Evolutionary conservation across 2,113 vertebrate genomes (phyloP).

Genomic region (Albula glossodonta): DNA sequence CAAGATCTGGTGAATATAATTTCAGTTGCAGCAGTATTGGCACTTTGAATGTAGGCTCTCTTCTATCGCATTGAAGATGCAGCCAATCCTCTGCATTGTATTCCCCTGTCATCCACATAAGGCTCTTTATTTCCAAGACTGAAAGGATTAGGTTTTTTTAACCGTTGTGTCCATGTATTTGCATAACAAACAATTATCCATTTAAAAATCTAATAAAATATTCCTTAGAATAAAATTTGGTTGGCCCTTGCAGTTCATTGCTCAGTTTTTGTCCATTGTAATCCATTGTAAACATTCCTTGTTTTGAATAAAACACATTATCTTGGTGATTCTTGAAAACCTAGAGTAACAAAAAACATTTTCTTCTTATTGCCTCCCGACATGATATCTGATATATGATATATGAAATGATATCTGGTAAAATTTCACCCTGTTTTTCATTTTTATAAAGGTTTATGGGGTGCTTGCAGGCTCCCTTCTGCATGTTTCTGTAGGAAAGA

Average conservation of each 20-base stretch:
- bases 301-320: background rate
- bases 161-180: background rate
- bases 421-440: background rate
- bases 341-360: background rate
- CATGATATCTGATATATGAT: no score
- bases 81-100: no score
- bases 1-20: no score
- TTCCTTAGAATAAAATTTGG: background rate
- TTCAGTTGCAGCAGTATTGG: no score
- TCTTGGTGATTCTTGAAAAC: background rate
- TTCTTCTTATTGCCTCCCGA: background rate
- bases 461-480: background rate
- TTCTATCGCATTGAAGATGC: no score
- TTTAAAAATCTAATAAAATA: background rate
- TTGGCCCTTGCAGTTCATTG: background rate
- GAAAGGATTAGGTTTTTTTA: background rate
- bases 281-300: background rate
- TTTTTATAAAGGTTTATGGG: background rate
- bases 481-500: background rate
- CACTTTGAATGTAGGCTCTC: no score
- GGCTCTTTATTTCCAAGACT: background rate
- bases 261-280: background rate
- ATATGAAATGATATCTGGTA: background rate
- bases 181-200: background rate
- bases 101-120: no score